Conservation (phyloP, 2,888 invertebrate species). For the Scaptomyza caliginosa region DNA sequence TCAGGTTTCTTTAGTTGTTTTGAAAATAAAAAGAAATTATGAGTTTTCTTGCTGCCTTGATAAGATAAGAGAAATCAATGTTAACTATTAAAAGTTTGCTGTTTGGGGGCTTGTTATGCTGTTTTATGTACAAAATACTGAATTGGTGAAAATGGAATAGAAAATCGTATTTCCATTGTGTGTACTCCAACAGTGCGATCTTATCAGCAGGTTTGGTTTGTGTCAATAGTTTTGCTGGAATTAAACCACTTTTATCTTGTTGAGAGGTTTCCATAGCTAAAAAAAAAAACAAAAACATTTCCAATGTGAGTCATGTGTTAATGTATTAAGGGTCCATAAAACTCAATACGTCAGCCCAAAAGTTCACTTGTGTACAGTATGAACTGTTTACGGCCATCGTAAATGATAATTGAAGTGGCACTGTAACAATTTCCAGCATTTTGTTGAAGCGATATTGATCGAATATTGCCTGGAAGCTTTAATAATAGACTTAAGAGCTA, state of each 20-base stretch:
- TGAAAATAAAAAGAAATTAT: constrained; percentile 17
- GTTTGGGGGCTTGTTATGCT: too few species aligned
- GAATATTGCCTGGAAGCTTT: background rate
- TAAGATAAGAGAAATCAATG: constrained; percentile 54
- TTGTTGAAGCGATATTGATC: background rate
- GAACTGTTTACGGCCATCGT: constrained; percentile 6
- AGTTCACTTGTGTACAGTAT: background rate
- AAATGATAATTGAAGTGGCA: constrained; percentile 19
- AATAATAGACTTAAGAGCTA: background rate
- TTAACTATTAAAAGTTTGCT: constrained; percentile 29
- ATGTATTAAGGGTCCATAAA: constrained; percentile 20
- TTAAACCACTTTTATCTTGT: constrained; percentile 21
- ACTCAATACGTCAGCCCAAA: constrained; percentile 13
- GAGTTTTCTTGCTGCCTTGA: constrained; percentile 26
- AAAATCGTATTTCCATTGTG: constrained; percentile 6
- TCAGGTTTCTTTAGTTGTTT: background rate
- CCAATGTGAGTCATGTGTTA: constrained; percentile 32
- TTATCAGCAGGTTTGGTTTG: constrained; percentile 43
- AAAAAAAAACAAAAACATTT: background rate
- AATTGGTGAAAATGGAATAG: background rate
- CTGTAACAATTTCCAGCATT: background rate
- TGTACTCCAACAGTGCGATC: constrained; percentile 1
- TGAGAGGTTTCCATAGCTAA: background rate
- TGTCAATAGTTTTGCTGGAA: constrained; percentile 40
- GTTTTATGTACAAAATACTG: constrained; percentile 18